Evolutionary conservation across 1,140 invertebrate genomes (phyloP).

Genomic region (Cardiocondyla obscurior): DNA sequence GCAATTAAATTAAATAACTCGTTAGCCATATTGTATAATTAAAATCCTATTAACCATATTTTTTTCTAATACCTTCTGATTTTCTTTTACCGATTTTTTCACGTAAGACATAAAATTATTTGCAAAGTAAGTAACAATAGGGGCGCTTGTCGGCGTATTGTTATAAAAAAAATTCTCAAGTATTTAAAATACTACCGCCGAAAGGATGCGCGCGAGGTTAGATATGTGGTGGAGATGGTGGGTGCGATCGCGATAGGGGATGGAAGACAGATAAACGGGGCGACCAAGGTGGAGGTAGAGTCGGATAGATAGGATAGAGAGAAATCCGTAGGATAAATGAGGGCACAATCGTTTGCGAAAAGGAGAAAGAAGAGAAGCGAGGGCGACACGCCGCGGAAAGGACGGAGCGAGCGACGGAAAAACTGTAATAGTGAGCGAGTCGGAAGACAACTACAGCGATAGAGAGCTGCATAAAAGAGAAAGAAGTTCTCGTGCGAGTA

Average conservation of each 20-base stretch:
- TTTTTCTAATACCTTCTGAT: no score
- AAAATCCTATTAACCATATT: no score
- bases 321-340: constrained; percentile 47
- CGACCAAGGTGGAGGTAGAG: background rate
- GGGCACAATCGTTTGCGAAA: constrained; percentile 42
- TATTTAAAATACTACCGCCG: constrained; percentile 76
- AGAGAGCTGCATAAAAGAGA: constrained; percentile 39
- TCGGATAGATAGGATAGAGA: constrained; percentile 55
- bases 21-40: no score
- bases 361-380: background rate
- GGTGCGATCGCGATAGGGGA: constrained; percentile 1
- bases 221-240: constrained; percentile 50
- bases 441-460: constrained; percentile 45
- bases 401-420: constrained; percentile 16
- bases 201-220: constrained; percentile 74
- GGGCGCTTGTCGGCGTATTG: no score
- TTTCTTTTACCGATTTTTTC: no score
- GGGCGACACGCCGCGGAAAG: constrained; percentile 17
- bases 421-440: constrained; percentile 53
- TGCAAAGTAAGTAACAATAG: no score
- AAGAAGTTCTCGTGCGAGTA: constrained; percentile 48
- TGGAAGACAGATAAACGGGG: constrained; percentile 58
- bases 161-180: constrained; percentile 81
- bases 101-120: no score
- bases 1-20: no score